Evolutionary conservation across 2,113 vertebrate genomes (phyloP), one percentile per base, ranked within the genome.

Genomic region (Progne subis): DNA sequence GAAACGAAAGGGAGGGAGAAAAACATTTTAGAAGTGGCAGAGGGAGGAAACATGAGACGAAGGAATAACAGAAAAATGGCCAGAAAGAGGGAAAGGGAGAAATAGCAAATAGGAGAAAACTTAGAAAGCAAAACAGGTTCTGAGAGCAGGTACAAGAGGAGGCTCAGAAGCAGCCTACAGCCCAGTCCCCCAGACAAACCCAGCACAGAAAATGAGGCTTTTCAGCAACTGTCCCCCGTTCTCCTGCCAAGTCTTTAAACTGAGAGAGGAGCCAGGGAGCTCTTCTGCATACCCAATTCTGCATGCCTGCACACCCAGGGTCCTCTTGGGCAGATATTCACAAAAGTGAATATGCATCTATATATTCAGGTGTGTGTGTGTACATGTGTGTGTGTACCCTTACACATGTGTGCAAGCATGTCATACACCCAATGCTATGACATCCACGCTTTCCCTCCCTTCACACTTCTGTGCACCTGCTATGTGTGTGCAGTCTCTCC

Each of bases 21-120:
- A 57, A 88, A 56, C 31, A 47, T 65, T 60, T 82, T 25, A 41
- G n/a, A 86, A 94, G 56, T 24, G 31, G 65, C 15, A 55, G 57
- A 57, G 49, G 44, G 72, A 78, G 37, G 90, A 96, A 96, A 95
- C 1, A 8, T 59, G 91, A 95, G 89, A 84, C 3, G 20, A 90
- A 93, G 82, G 55, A 95, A 77, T 82, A 93, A 96, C 63, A 94
- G 75, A 94, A 91, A 92, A 71, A n/a, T 37, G 89, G 57, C 46
- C 72, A 57, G 75, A 13, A 26, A 86, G 52, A 92, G 44, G 64
- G 71, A 70, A 80, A 86, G 39, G 64, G 75, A 88, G 76, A 88
- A 95, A 86, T 5, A 71, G 37, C 32, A 90, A 92, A 50, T 83
- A 50, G 0, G 2, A 83, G 19, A 24, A 44, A 91, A 86, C 55